Evolutionary conservation across 2,113 vertebrate species (phyloP).

Genomic region (Brevimyrus niger): DNA sequence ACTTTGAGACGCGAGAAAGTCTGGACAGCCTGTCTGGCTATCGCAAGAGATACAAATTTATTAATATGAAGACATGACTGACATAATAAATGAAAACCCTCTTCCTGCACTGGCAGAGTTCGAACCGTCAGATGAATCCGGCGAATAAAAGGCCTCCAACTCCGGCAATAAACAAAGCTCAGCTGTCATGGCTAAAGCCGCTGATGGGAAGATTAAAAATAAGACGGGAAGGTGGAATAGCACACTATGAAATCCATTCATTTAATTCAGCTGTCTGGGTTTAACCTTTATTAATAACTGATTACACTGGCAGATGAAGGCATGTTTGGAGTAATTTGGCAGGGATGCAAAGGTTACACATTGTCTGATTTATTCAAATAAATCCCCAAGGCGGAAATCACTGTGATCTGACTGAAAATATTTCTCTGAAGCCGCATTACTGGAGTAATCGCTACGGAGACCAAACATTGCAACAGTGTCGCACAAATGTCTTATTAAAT

Average conservation of each 20-base stretch:
- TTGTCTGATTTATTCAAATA: constrained; percentile 19
- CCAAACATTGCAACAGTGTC: not conserved
- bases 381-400: not conserved
- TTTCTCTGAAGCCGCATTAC: not conserved
- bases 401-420: not conserved
- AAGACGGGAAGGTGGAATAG: not conserved
- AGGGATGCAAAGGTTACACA: constrained; percentile 18
- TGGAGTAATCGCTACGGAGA: constrained; percentile 4
- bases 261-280: constrained; percentile 1
- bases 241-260: not conserved
- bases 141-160: not conserved
- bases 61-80: constrained; percentile 14
- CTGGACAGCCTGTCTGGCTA: not conserved
- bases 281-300: constrained; percentile 23
- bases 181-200: not conserved
- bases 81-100: not conserved
- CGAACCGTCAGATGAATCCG: not conserved
- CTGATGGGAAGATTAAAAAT: constrained; percentile 13
- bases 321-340: constrained; percentile 17
- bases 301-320: not conserved
- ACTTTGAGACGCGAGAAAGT: not conserved
- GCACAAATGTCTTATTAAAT: constrained; percentile 12
- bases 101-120: not conserved
- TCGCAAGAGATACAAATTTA: not conserved
- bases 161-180: not conserved